Evolutionary conservation across 1,140 invertebrate species (phyloP), one percentile per base, ranked within the genome.

Genomic region (Drosophila chauvacae): DNA sequence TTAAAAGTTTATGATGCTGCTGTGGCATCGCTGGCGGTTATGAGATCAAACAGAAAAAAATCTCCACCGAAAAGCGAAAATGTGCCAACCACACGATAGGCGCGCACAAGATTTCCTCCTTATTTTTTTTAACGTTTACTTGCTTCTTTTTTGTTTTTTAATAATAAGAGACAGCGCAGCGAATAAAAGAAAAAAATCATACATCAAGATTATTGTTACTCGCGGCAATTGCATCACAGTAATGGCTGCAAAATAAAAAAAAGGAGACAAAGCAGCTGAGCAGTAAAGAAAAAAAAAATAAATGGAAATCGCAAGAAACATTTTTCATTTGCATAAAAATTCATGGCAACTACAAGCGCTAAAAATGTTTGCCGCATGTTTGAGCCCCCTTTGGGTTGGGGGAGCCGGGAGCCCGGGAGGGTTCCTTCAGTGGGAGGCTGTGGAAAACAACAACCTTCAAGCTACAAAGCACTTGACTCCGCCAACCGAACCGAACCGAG

Each of bases 261-360:
- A 64, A 69, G 61, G 5, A 33, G 64, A 71, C 61, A 63, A 73
- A 72, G 69, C 70, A 63, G 60, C 62, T 45, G 44, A 57, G 53
- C 33, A 50, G 20, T 33, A 16, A 55, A 55, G 10, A 53, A 44
- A 37, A 80, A 42, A 65, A 63, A 57, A 74, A 80, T 62, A 84
- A 87, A 84, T 84, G 80, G 77, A 85, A 88, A 88, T 88, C 84
- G 85, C 80, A 81, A 88, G 81, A 90, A 90, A 90, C 86, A 90
- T 90, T 90, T 90, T 90, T 90, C 85, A 90, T 90, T 90, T 90
- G 85, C 85, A 90, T 90, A 90, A 90, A 90, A 90, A 90, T 90
- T 69, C 85, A 85, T 81, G 71, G 85, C 85, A 90, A 90, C 78
- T 79, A 90, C 86, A 85, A 90, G 85, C 78, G 81, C 78, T 90